Evolutionary conservation across 2,888 invertebrate species (phyloP).

Genomic region (Orchesella flavescens): DNA sequence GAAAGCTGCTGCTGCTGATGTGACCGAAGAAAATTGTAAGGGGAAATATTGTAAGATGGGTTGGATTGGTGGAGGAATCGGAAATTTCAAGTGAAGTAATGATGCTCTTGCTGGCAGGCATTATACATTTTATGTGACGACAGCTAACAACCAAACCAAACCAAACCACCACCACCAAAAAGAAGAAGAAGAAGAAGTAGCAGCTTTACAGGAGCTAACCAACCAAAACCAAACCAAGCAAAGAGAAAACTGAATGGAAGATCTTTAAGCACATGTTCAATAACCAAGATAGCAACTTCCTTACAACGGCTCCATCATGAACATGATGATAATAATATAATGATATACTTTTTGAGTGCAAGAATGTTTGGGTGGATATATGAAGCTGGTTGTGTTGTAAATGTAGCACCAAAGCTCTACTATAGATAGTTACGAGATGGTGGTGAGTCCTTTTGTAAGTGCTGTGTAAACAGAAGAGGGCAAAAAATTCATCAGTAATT

Average conservation of each 20-base stretch:
- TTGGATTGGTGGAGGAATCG: constrained; percentile 56
- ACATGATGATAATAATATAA: too few species aligned
- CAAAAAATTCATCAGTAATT: constrained; percentile 52
- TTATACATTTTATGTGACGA: constrained; percentile 26
- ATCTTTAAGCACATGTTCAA: constrained; percentile 28
- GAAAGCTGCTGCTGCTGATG: too few species aligned
- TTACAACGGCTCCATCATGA: too few species aligned
- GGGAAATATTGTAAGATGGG: constrained; percentile 40
- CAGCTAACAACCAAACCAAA: constrained; percentile 29
- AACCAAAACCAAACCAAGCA: constrained; percentile 43
- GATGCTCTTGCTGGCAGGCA: constrained; percentile 57
- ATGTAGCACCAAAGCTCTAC: too few species aligned
- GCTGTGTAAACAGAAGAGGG: constrained; percentile 49
- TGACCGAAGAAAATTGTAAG: constrained; percentile 32
- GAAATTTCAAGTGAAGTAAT: constrained; percentile 62
- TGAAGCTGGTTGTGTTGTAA: too few species aligned
- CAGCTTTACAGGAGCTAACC: constrained; percentile 42
- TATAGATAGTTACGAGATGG: too few species aligned
- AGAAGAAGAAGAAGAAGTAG: background rate
- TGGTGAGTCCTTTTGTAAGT: constrained; percentile 49
- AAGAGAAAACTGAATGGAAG: constrained; percentile 6
- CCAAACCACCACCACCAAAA: constrained; percentile 28
- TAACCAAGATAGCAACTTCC: background rate
- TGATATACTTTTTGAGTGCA: too few species aligned
- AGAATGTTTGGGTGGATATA: background rate